Base-by-base conservation (phyloP, 2,113 vertebrate species). In the Tautogolabrus adspersus region DNA sequence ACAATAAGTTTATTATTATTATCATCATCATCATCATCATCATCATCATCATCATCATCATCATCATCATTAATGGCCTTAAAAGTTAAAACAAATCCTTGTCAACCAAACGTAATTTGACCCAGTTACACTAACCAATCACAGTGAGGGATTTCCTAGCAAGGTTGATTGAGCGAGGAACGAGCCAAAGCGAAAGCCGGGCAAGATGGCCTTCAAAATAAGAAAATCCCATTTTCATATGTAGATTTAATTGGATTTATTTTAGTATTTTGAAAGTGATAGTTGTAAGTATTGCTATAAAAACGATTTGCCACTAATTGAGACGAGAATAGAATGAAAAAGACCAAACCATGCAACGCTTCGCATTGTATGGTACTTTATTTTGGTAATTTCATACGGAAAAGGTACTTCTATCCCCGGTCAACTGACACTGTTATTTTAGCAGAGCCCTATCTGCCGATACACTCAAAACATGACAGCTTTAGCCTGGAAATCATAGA, bases 91-190 rank as follows among this genome's bases (percentile, higher is more conserved):
- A 0, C 40, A 34, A 16, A 15, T 37, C 4, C 40, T 13, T 19
- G 59, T 57, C 81, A 87, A 87, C 64, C 77, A 37, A 81, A 75
- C 75, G 0, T 13, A 13, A 11, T 21, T 52, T 54, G 55, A 84
- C 69, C 79, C 52, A 82, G 11, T 76, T 85, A 12, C 21, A 42
- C n/a, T 0, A 61, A 72, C 92, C 91, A 92, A 94, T 92, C 66
- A 84, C 26, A 52, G 30, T 15, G 21, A 13, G 5, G 19, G n/a
- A 46, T 18, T 26, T 23, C 18, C 52, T 30, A 89, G 78, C 89
- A 91, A n/a, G 91, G 55, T 92, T 84, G 87, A 83, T 10, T 85
- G 92, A 83, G 34, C 13, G 47, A 16, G 34, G 71, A 64, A 8
- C 11, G 15, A 44, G 16, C 15, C 37, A 54, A 18, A 72, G 22